Evolutionary conservation across 2,888 invertebrate genomes (phyloP), one percentile per base, ranked within the genome.

Genomic region (Bombylius discolor): DNA sequence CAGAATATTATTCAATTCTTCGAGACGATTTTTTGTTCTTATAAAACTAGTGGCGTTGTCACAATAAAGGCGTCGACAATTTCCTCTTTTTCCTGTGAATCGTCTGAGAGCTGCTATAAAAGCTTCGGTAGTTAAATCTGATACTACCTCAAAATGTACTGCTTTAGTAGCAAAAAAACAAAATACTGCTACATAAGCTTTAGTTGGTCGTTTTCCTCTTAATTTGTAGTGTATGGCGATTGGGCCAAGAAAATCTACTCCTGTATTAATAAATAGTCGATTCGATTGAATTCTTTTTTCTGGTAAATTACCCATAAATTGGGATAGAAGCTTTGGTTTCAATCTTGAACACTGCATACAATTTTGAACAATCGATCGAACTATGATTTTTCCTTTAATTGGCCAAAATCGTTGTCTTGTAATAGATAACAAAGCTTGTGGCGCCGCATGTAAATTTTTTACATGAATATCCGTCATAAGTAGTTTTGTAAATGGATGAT

Each of bases 251-350:
- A 50, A 59, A 34, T 58, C 57, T 36, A 59, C 53, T 1, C 56
- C 61, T 44, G 55, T 42, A 34, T 57, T 53, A 4, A 56, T 44
- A 49, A 60, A 57, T 49, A 56, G 54, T 14, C 59, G n/a, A 45
- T 56, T 52, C 14, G 55, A 48, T 14, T 23, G 44, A 9, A 56
- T 51, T 47, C 65, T 53, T 42, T 39, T 47, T 23, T 13, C n/a
- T n/a, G n/a, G n/a, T 23, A 66, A 55, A 57, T 65, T 55, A 32
- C 63, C 64, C 65, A 67, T 66, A 1, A 62, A 34, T 47, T 64
- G 64, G 13, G 50, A 46, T 32, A 56, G 12, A 31, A 57, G 8
- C 31, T 54, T 55, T 34, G 59, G 58, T 42, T 56, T 60, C 11
- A 56, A 52, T 49, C 56, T 52, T n/a, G 49, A 53, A 47, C 63